These are phyloP conservation scores for Penaeus indicus DNA, from an alignment of 1,140 invertebrate genomes.

Conservation along the genomic window DNA sequence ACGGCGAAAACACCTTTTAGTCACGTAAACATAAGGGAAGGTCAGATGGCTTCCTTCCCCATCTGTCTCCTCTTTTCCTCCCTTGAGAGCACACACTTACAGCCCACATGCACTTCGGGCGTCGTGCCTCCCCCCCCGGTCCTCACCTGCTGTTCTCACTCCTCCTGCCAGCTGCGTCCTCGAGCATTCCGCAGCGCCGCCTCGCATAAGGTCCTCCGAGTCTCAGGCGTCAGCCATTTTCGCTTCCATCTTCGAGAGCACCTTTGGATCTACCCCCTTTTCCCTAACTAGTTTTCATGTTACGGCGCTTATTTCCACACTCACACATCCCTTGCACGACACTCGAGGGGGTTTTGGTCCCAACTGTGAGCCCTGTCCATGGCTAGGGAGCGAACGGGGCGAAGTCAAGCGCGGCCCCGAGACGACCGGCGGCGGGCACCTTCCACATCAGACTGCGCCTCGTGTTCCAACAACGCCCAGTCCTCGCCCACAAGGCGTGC, in stretches of 20 bases:
- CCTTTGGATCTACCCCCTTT: conserved; percentile 35
- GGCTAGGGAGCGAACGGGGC: conserved; percentile 29
- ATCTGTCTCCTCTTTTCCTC: not conserved
- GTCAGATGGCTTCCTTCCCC: not conserved
- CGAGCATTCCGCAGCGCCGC: conserved; percentile 54
- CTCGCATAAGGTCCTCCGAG: not conserved
- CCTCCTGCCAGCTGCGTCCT: conserved; percentile 58
- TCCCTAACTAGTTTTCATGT: conserved; percentile 55
- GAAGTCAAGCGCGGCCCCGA: not conserved
- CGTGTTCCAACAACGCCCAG: conserved; percentile 32
- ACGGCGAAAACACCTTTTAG: too few relatives aligned
- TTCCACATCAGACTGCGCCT: conserved; percentile 47
- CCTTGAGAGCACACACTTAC: not conserved
- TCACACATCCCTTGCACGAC: conserved; percentile 50
- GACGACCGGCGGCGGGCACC: conserved; percentile 41
- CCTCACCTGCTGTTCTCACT: conserved; percentile 60
- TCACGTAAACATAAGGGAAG: too few relatives aligned
- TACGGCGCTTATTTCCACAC: conserved; percentile 20
- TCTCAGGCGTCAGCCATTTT: conserved; percentile 59
- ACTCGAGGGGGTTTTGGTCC: conserved; percentile 42
- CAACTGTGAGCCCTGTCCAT: conserved; percentile 50
- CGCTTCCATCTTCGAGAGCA: conserved; percentile 31
- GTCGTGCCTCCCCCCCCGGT: too few relatives aligned
- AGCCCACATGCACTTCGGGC: not conserved
- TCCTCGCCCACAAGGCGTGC: conserved; percentile 3